Base-by-base conservation (phyloP, 2,888 invertebrate genomes). In the Onthophagus sagittarius region DNA sequence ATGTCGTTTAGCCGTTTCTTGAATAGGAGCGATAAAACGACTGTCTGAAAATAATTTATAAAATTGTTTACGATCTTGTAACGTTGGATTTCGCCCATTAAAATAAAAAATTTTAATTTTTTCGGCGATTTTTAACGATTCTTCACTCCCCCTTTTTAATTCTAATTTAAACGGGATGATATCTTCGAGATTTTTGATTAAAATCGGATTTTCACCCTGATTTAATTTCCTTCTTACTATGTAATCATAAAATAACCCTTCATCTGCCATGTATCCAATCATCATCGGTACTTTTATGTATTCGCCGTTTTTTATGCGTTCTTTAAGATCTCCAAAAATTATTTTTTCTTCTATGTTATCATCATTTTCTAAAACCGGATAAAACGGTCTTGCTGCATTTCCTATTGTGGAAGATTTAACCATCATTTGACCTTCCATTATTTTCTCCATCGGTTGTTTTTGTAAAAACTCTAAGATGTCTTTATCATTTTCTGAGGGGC, bases 241-340 rank as follows among this genome's bases (percentile, higher is more conserved):
- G 7, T 72, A 70, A 69, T 83, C 83, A 72, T 81, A 81, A 15
- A 84, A 77, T 32, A 82, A 77, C 53, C 84, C 84, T 79, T 85
- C 85, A 72, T 79, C 78, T 7, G 79, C 78, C 62, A 79, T 81
- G 67, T 80, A 83, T 0, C 85, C 84, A 71, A 83, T 81, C 15
- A 85, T 79, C 62, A 84, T 76, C 1, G 85, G 85, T 0, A 85
- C 82, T 72, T 83, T 79, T 53, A 79, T 80, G 74, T 81, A 84
- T 63, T 80, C 79, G 31, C 83, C 83, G 0, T 80, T 81, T 63
- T 75, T 75, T 53, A 83, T 77, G 4, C 83, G 75, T 63, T 81
- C 77, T 2, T 80, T 15, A 0, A 84, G 83, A 32, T 80, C 75
- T 73, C 82, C 78, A 0, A 77, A 39, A 69, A 85, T 75, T 72